Conservation (phyloP, 1,140 invertebrate species). For the Drosophila melanica region DNA sequence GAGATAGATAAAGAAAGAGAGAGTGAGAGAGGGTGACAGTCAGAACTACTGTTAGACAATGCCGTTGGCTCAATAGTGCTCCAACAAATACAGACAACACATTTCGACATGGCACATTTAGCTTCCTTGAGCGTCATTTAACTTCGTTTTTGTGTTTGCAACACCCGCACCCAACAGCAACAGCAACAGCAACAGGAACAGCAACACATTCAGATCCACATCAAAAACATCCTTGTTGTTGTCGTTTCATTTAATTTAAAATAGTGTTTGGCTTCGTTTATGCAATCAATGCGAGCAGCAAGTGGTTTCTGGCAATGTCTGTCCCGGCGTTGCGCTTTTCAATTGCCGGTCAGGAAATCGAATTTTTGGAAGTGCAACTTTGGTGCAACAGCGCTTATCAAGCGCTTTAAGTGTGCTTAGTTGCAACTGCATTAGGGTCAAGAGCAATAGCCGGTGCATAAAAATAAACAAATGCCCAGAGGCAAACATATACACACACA, state of each 20-base stretch:
- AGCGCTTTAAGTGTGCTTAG: background rate
- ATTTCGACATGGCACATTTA: conserved; percentile 80
- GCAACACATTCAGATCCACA: background rate
- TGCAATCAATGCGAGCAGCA: conserved; percentile 62
- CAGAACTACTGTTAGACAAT: conserved; percentile 51
- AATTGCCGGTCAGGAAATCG: conserved; percentile 46
- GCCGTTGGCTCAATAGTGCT: conserved; percentile 69
- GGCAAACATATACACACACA: background rate
- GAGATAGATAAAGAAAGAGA: too few species aligned
- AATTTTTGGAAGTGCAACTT: conserved; percentile 26
- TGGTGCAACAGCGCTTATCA: background rate
- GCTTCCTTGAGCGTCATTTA: conserved; percentile 81
- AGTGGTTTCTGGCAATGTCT: conserved; percentile 3
- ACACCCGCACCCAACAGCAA: conserved; percentile 41
- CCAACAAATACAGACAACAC: conserved; percentile 64
- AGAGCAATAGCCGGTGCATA: conserved; percentile 51
- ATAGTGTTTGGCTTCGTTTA: conserved; percentile 53
- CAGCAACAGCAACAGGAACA: background rate
- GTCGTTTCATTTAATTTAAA: conserved; percentile 66
- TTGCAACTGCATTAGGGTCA: conserved; percentile 64
- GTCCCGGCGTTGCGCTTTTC: conserved; percentile 24
- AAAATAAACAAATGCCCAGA: conserved; percentile 12
- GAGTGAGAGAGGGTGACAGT: conserved; percentile 16
- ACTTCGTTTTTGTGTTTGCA: conserved; percentile 60
- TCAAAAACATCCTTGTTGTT: conserved; percentile 29